A percentile compares a stretch with the other conserved stretches of the same genome.
Conservation (phyloP, 1,140 invertebrate species). For the Halesus radiatus region DNA sequence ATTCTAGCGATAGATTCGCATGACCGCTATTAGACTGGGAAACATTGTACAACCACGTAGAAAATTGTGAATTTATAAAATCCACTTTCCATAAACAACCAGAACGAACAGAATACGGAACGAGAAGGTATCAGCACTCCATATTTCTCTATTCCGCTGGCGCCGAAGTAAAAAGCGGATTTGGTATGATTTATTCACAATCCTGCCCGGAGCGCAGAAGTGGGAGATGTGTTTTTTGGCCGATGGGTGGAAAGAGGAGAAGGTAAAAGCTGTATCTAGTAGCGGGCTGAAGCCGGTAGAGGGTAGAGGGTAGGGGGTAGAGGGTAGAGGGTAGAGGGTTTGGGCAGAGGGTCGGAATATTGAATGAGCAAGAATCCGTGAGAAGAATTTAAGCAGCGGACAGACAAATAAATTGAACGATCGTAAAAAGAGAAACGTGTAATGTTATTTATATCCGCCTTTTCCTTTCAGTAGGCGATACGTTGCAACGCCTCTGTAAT, state of each 20-base stretch:
- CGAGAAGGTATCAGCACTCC: slow-evolving; percentile 17
- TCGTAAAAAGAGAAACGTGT: not conserved
- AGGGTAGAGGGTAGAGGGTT: not conserved
- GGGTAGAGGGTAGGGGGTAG: no score
- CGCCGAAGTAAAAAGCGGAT: slow-evolving; percentile 45
- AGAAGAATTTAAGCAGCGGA: slow-evolving; percentile 41
- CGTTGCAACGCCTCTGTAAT: not conserved
- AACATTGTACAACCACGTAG: slow-evolving; percentile 24
- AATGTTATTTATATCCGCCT: no score
- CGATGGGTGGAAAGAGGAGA: no score
- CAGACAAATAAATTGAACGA: slow-evolving; percentile 24
- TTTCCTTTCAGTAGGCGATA: not conserved
- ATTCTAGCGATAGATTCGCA: slow-evolving; percentile 2
- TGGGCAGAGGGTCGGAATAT: slow-evolving; percentile 40
- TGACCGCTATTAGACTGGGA: slow-evolving; percentile 1
- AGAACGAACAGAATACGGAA: not conserved
- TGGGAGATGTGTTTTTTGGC: not conserved
- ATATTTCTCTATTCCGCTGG: slow-evolving; percentile 22
- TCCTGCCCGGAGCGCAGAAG: slow-evolving; percentile 30
- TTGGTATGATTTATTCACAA: slow-evolving; percentile 53
- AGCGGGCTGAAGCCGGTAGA: no score
- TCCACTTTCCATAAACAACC: slow-evolving; percentile 28
- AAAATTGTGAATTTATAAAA: slow-evolving; percentile 29
- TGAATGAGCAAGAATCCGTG: slow-evolving; percentile 49
- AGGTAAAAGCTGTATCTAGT: no score